These are phyloP conservation scores for Eumacrocentrus americanus DNA, from an alignment of 2,888 invertebrate species.

Conservation along the genomic window DNA sequence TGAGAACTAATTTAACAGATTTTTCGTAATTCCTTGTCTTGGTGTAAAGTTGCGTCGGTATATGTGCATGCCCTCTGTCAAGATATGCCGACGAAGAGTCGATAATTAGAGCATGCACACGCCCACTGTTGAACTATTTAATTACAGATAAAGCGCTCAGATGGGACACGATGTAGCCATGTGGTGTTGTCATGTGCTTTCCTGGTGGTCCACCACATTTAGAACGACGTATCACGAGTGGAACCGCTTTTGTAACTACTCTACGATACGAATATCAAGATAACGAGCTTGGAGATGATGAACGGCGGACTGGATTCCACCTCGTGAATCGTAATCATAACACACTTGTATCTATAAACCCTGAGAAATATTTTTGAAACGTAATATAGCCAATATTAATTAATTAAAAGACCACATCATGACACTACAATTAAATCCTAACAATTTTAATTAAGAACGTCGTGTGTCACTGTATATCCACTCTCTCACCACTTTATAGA, in stretches of 20 bases:
- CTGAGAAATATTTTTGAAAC: background rate
- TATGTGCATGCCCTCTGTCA: background rate
- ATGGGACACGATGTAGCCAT: background rate
- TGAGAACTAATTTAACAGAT: no score
- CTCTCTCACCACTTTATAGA: background rate
- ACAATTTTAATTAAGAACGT: no score
- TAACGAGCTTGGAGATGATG: conserved; percentile 53
- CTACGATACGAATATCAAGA: conserved; percentile 44
- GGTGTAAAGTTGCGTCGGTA: no score
- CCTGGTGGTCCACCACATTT: conserved; percentile 51
- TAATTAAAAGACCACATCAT: conserved; percentile 5
- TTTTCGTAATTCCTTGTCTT: no score
- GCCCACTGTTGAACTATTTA: conserved; percentile 44
- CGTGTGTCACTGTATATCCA: no score
- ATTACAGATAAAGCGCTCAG: conserved; percentile 17
- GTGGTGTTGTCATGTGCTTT: conserved; percentile 25
- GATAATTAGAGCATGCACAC: conserved; percentile 49
- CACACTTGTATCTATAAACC: background rate
- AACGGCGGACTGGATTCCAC: conserved; percentile 25
- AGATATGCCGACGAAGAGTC: conserved; percentile 42
- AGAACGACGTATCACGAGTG: conserved; percentile 41
- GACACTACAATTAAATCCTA: conserved; percentile 1
- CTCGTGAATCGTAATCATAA: conserved; percentile 5
- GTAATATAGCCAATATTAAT: background rate
- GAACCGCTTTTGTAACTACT: conserved; percentile 24